Base-by-base conservation (phyloP, 1,140 invertebrate species). In the Lutraria rhynchaena region DNA sequence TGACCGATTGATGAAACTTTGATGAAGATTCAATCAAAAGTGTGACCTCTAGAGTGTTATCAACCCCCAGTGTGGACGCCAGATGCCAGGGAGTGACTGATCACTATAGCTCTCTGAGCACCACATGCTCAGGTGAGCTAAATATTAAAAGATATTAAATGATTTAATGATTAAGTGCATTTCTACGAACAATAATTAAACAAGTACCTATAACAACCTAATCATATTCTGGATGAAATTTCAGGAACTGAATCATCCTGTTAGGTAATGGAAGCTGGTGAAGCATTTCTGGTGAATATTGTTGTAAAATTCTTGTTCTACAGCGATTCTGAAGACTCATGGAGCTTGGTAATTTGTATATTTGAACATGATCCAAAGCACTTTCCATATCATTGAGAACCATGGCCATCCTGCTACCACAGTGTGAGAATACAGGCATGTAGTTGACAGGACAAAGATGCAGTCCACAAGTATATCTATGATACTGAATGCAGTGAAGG, bases 341-440 rank as follows among this genome's bases (percentile, higher is more conserved):
- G 49, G 83, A 29, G 22, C 80, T 88, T 9, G 91, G 91, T 37
- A 92, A 85, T 69, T 91, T 92, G 85, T 91, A 92, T 33, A 91
- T 88, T 78, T 92, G 90, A 24, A 92, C 85, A 76, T 90, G 89
- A 76, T 91, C 89, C 24, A 86, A 76, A 7, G 85, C 82, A 13
- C 86, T 88, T 58, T 90, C 90, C 60, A 84, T 83, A 53, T 89
- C 88, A 85, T 92, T 91, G 33, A 92, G 76, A 22, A 90, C 87
- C n/a, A 92, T 88, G 35, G 91, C 91, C 91, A 92, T 92, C 11
- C 90, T 87, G 55, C 86, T 91, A 29, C 91, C 90, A 82, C 91
- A 92, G 19, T 88, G 85, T 13, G 91, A 92, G 70, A 92, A 88
- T 27, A 91, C 81, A 1, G 91, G 91, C 82, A 90, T 87, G 84